These are phyloP conservation scores for Oreochromis spilurus DNA, from an alignment of 2,113 vertebrate species.

Conservation along the genomic window DNA sequence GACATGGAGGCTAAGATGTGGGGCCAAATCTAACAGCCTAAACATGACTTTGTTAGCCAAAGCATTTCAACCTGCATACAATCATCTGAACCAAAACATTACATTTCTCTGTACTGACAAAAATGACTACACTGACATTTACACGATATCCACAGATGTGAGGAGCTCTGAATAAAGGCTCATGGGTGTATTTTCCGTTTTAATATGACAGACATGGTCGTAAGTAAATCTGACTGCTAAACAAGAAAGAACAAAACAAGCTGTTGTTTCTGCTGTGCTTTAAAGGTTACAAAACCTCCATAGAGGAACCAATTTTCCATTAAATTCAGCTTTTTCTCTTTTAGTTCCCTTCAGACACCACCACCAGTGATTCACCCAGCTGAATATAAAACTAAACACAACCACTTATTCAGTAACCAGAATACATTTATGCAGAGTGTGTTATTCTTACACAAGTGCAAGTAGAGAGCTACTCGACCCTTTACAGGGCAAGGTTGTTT, in stretches of 20 bases:
- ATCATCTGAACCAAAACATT: not conserved
- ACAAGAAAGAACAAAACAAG: not conserved
- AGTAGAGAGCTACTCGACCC: constrained; percentile 69
- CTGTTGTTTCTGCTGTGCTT: not conserved
- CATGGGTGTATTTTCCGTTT: not conserved
- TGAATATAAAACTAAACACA: constrained; percentile 65
- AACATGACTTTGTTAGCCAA: not conserved
- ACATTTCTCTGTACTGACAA: not conserved
- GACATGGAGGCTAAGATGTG: not conserved
- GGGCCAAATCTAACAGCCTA: not conserved
- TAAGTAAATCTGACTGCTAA: not conserved
- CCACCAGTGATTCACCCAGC: constrained; percentile 43
- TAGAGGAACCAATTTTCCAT: not conserved
- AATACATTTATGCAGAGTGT: constrained; percentile 66
- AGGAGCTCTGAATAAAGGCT: not conserved
- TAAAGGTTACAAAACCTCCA: not conserved
- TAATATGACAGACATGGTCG: not conserved
- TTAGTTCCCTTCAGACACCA: constrained; percentile 34
- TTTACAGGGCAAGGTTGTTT: constrained; percentile 59
- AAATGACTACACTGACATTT: not conserved
- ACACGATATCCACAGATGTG: not conserved
- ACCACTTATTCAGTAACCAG: constrained; percentile 62
- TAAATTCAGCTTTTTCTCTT: not conserved
- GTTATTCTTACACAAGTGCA: constrained; percentile 73
- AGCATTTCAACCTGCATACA: not conserved